phyloP scores from a whole-genome alignment of 1,140 invertebrate genomes.

The Tribolium castaneum region DNA sequence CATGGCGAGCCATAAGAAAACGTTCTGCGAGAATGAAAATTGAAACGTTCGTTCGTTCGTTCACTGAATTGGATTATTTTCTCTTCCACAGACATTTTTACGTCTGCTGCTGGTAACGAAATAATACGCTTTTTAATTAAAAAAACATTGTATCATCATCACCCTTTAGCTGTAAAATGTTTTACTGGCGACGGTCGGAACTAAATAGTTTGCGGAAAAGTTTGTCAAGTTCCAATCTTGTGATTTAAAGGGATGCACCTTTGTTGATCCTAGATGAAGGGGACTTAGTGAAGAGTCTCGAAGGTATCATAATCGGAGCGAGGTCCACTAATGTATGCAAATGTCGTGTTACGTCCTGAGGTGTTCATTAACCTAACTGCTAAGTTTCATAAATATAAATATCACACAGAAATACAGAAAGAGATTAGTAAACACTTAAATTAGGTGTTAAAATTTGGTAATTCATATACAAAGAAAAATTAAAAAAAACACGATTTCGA shows the following conservation, averaged over 20 bases:
- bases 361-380: constrained; percentile 9
- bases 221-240: constrained; percentile 10
- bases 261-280: constrained; percentile 36
- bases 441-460: too few relatives aligned
- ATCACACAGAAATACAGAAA: too few relatives aligned
- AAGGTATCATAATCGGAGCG: constrained; percentile 50
- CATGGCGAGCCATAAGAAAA: constrained; percentile 60
- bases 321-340: constrained; percentile 52
- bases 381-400: too few relatives aligned
- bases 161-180: neutral
- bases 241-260: constrained; percentile 39
- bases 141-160: too few relatives aligned
- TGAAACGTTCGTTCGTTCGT: constrained; percentile 51
- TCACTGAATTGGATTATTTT: constrained; percentile 44
- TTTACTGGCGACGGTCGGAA: neutral
- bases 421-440: too few relatives aligned
- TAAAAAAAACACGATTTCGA: too few relatives aligned
- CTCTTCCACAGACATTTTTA: neutral
- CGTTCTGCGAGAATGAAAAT: constrained; percentile 60
- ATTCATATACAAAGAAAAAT: too few relatives aligned
- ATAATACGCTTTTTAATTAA: too few relatives aligned
- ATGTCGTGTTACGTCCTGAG: constrained; percentile 43
- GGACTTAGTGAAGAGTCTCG: constrained; percentile 41
- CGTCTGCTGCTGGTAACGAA: too few relatives aligned
- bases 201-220: constrained; percentile 13